A percentile compares a stretch with the other conserved stretches of the same genome.
These are phyloP conservation scores for Capitulum mitella DNA, from an alignment of 2,888 invertebrate genomes.

Conservation along the genomic window DNA sequence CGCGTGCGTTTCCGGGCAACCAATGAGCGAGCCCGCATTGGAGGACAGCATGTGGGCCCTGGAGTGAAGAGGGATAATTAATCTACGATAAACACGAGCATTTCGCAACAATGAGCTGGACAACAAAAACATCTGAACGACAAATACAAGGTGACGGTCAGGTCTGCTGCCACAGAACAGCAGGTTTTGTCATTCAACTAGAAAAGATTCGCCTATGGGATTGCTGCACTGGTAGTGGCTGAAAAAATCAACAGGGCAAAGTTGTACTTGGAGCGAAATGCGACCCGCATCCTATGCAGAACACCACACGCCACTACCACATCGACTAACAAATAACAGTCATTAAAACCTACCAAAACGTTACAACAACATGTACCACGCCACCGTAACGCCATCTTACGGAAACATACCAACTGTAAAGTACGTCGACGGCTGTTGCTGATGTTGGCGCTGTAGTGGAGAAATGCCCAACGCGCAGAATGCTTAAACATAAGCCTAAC, in stretches of 20 bases:
- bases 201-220: not conserved
- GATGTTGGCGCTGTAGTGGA: not conserved
- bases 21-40: not conserved
- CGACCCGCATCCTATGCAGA: not conserved
- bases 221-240: not conserved
- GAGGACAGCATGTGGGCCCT: not conserved
- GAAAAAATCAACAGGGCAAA: not conserved
- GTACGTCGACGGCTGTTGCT: not conserved
- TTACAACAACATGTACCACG: not conserved
- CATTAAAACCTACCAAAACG: constrained; percentile 20
- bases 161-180: too few relatives aligned
- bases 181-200: not conserved
- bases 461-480: not conserved
- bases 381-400: not conserved
- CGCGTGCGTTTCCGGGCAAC: not conserved
- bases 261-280: not conserved
- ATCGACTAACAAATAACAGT: constrained; percentile 20
- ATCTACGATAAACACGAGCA: not conserved
- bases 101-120: not conserved
- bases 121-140: not conserved
- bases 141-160: not conserved
- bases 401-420: not conserved
- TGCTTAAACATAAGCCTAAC: not conserved
- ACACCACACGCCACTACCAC: not conserved
- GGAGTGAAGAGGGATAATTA: not conserved